Percentiles rank a stretch among this genome's conserved stretches.
These are phyloP conservation scores for Lepeophtheirus salmonis DNA, from an alignment of 1,140 invertebrate species.

Conservation along the genomic window DNA sequence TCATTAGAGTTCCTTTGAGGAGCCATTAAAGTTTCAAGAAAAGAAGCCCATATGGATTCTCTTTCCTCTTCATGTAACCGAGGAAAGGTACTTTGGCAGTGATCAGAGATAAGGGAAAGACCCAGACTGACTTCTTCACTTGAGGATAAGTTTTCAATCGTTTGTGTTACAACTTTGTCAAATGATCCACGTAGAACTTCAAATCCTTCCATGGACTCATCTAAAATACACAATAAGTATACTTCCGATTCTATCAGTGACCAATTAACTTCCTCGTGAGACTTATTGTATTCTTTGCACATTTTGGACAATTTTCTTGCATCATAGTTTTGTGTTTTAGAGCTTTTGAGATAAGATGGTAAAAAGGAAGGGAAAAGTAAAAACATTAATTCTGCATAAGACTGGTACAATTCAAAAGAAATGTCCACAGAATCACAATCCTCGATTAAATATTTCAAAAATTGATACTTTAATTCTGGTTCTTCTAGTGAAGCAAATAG, in stretches of 20 bases:
- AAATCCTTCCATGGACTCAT: slow-evolving; percentile 17
- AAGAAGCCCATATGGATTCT: slow-evolving; percentile 34
- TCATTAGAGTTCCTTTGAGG: slow-evolving; percentile 29
- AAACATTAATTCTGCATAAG: not conserved
- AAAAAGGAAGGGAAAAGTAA: not conserved
- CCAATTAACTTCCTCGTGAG: not conserved
- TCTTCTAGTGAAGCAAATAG: slow-evolving; percentile 7
- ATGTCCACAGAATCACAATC: not conserved
- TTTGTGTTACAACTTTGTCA: slow-evolving; percentile 3
- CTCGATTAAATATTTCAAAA: not conserved
- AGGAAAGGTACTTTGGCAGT: slow-evolving; percentile 32
- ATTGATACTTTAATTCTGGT: not conserved
- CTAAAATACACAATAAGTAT: slow-evolving; percentile 18
- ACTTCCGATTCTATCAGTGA: slow-evolving; percentile 18
- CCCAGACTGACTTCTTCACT: slow-evolving; percentile 30
- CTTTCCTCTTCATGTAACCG: slow-evolving; percentile 30
- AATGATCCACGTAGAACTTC: slow-evolving; percentile 14
- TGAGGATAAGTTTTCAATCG: not conserved
- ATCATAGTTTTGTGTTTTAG: not conserved
- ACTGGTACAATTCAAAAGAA: not conserved
- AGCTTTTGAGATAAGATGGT: not conserved
- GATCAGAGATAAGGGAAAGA: slow-evolving; percentile 28
- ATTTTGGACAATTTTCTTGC: slow-evolving; percentile 1
- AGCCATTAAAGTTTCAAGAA: slow-evolving; percentile 33
- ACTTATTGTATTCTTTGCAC: not conserved